phyloP scores from a whole-genome alignment of 2,797 vertebrate species.

The Rhinella marina region DNA sequence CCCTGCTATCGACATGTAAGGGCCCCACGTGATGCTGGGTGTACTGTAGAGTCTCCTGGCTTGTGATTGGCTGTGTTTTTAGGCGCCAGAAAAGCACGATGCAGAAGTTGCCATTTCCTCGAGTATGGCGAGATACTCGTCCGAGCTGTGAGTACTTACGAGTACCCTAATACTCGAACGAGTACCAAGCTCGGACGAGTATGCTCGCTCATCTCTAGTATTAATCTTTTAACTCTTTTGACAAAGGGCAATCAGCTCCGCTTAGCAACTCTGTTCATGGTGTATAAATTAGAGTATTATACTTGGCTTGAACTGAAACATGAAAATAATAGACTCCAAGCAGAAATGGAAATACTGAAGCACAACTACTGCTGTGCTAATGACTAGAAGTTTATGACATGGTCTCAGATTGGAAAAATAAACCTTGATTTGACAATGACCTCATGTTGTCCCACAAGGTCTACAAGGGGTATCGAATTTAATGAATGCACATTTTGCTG shows the following conservation, averaged over 20 bases:
- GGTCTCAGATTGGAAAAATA: constrained; percentile 53
- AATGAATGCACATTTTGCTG: constrained; percentile 44
- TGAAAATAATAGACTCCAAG: constrained; percentile 10
- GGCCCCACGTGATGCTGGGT: no score
- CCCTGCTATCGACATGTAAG: no score
- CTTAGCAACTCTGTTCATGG: background rate
- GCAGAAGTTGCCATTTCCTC: no score
- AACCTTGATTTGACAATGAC: constrained; percentile 55
- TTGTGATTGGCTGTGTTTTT: no score
- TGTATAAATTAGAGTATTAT: background rate
- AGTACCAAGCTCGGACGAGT: no score
- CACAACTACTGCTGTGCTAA: background rate
- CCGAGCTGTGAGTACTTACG: no score
- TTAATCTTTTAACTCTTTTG: background rate
- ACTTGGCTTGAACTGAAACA: background rate
- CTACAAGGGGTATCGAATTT: constrained; percentile 46
- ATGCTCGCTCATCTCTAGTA: no score
- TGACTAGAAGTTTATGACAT: constrained; percentile 47
- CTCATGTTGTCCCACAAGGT: constrained; percentile 47
- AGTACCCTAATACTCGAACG: no score
- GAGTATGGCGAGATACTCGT: no score
- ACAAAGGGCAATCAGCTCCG: background rate
- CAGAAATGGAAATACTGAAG: constrained; percentile 47
- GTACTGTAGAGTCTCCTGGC: no score
- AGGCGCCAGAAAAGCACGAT: no score